A percentile compares a stretch with the other conserved stretches of the same genome.
Conservation (phyloP, 2,113 vertebrate genomes). For the Monopterus albus region DNA sequence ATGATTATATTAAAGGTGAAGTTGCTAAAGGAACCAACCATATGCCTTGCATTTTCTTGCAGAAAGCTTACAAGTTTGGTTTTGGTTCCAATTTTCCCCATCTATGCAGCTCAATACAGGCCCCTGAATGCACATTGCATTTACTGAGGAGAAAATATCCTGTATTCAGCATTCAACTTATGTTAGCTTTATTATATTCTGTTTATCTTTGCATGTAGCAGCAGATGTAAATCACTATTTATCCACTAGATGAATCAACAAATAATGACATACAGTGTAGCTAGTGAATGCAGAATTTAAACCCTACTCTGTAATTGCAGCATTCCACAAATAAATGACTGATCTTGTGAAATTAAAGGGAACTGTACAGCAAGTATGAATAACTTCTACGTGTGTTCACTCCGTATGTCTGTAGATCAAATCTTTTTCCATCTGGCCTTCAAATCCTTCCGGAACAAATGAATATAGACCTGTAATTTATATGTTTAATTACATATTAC, state of each 20-base stretch:
- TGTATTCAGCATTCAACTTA: background rate
- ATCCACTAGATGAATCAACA: conserved; percentile 2
- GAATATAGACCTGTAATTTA: background rate
- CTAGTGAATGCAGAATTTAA: conserved; percentile 1
- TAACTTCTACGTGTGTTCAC: background rate
- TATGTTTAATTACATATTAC: conserved; percentile 3
- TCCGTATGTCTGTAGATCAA: background rate
- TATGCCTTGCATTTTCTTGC: background rate
- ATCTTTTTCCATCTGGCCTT: background rate
- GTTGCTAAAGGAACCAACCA: background rate
- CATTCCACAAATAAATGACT: background rate
- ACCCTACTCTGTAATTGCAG: background rate
- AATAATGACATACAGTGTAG: background rate
- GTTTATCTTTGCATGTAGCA: background rate
- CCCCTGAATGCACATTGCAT: background rate
- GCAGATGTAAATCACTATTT: background rate
- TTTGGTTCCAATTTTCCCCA: background rate
- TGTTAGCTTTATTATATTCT: too few relatives aligned
- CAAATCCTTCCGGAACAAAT: background rate
- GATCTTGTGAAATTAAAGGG: background rate
- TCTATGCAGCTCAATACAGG: background rate
- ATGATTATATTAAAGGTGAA: background rate
- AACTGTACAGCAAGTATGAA: background rate
- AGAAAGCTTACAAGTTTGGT: background rate
- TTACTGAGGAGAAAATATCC: background rate